Evolutionary conservation across 1,140 invertebrate species (phyloP), one percentile per base, ranked within the genome.

Genomic region (Drosophila pseudoobscura): DNA sequence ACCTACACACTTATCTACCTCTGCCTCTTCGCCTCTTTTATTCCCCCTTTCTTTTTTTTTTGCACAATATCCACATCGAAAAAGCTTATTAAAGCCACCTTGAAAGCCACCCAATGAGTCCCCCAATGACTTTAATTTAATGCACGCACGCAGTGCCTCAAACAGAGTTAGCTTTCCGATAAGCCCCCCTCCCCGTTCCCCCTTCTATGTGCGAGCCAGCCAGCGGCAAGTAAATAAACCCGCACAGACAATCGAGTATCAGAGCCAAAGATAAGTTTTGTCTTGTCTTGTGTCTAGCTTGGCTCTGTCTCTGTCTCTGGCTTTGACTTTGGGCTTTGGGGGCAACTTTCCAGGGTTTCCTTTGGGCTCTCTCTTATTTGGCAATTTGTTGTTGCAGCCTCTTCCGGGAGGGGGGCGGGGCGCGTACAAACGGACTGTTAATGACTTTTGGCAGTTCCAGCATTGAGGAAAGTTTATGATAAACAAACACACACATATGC

Each of bases 401-500:
- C 31, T 49, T n/a, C 3, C 15, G 50, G 45, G 45, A 3, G 31
- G 29, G 35, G 65, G 7, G 29, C 29, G 9, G 2, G 8, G 44
- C 63, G 50, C 63, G 63, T 57, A 69, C 17, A 17, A 44, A 52
- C 68, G 49, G 63, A 55, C 63, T 69, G 63, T 69, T 69, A 57
- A 69, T 69, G 63, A 69, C 62, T 69, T 69, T 56, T 69, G 63
- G 65, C 65, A 69, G 56, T 20, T 50, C 63, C 68, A 57, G 51
- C 51, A 69, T 47, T 66, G 13, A 68, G 35, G 11, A 20, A 55
- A 69, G 63, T 69, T 69, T 69, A 50, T 49, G 63, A 55, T 45
- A 35, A 69, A 43, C 35, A 44, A n/a, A 43, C 11, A 13, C 15
- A 44, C 13, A n/a, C 22, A 26, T n/a, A 43, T 2, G 7, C n/a